Conservation (phyloP, 2,888 invertebrate genomes). For the Pheosia tremula region DNA sequence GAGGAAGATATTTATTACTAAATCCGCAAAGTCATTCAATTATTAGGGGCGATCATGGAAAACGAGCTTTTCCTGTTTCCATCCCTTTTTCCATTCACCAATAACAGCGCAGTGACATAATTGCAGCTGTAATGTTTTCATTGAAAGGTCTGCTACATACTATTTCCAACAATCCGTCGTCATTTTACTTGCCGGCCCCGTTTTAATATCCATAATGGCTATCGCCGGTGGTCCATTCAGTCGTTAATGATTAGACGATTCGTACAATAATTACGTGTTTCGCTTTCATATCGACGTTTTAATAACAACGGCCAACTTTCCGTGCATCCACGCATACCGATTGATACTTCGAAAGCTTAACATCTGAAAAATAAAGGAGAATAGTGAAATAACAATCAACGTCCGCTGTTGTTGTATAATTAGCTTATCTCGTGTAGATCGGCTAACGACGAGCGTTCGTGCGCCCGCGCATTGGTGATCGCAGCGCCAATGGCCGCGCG, state of each 20-base stretch:
- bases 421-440: constrained; percentile 78
- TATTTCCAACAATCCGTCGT: constrained; percentile 18
- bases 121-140: not conserved
- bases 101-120: no score
- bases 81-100: no score
- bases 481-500: constrained; percentile 71
- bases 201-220: constrained; percentile 62
- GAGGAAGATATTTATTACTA: no score
- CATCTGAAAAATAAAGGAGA: constrained; percentile 70
- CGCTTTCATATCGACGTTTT: constrained; percentile 59
- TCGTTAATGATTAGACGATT: constrained; percentile 57
- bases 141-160: constrained; percentile 24
- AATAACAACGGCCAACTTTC: constrained; percentile 58
- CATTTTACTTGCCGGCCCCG: constrained; percentile 39
- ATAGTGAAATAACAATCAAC: constrained; percentile 67
- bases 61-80: no score
- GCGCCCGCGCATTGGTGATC: constrained; percentile 78
- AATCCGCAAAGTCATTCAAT: no score
- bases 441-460: constrained; percentile 60
- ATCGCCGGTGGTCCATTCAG: constrained; percentile 59
- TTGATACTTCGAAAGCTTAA: constrained; percentile 54
- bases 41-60: no score
- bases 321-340: constrained; percentile 31
- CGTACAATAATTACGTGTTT: constrained; percentile 60
- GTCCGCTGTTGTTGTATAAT: constrained; percentile 69